Base-by-base conservation (phyloP, 2,888 invertebrate species). In the Nesidiocoris tenuis region DNA sequence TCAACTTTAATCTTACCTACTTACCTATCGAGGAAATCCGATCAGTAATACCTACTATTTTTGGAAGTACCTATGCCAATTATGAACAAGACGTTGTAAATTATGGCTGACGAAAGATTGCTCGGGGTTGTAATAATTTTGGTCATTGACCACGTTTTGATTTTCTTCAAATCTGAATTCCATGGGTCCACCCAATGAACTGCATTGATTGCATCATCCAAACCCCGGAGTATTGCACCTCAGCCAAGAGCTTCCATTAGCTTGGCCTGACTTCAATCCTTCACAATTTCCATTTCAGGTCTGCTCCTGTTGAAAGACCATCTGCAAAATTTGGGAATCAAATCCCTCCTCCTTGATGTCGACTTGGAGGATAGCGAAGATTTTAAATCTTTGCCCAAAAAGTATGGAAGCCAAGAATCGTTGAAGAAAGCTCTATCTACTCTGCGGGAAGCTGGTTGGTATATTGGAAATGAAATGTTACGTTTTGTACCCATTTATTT, bases 271-370 rank as follows among this genome's bases (percentile, higher is more conserved):
- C n/a, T n/a, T n/a, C n/a, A n/a, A n/a, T n/a, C n/a, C n/a, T n/a
- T n/a, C n/a, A n/a, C n/a, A n/a, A n/a, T n/a, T n/a, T n/a, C 55
- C 54, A 12, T 63, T 25, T 9, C 79, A 87, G 87, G 86, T 23
- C 82, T 86, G 19, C 81, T 80, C 54, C 80, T 81, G 0, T 81
- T 83, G 76, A 80, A 86, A 76, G 81, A 84, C 75, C 85, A 87
- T 79, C 80, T 88, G 80, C 84, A 86, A 57, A 83, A 85, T 66
- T 80, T 89, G 5, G 87, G 87, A 17, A 85, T 90, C 0, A 86
- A 88, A 57, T 90, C 91, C 1, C 84, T 92, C 7, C 90, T 94
- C 82, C 84, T 92, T 23, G 86, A 87, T 74, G 84, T 85, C 1
- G 86, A 87, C 76, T 85, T 86, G 22, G 88, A 88, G 1, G 76